Conservation (phyloP, 1,140 invertebrate genomes). For the Drosophila paulistorum region DNA sequence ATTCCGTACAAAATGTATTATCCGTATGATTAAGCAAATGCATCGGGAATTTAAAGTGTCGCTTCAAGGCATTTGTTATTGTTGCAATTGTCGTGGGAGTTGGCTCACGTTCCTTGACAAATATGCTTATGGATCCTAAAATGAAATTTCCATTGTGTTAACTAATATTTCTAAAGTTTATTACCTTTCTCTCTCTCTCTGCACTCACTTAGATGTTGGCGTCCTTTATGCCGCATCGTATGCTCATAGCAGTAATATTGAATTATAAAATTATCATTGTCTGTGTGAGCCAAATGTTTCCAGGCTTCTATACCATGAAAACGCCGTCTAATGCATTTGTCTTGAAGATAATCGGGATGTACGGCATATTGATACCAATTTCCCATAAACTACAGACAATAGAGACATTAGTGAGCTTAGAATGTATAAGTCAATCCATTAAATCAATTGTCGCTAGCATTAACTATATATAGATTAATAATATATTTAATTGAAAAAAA, state of each 20-base stretch:
- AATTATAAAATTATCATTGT: slow-evolving; percentile 18
- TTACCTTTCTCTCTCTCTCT: not conserved
- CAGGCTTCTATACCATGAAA: slow-evolving; percentile 1
- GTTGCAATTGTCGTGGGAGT: not conserved
- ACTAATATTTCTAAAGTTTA: not conserved
- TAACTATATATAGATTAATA: too few relatives aligned
- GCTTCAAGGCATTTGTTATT: slow-evolving; percentile 16
- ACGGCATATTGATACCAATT: slow-evolving; percentile 23
- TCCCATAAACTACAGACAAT: slow-evolving; percentile 15
- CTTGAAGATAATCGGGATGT: slow-evolving; percentile 16
- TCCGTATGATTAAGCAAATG: slow-evolving; percentile 23
- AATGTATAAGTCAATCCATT: not conserved
- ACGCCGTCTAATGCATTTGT: slow-evolving; percentile 10
- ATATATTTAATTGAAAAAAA: too few relatives aligned
- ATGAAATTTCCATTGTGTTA: not conserved
- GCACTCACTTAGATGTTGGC: slow-evolving; percentile 15
- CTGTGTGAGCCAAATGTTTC: slow-evolving; percentile 12
- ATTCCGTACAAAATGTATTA: slow-evolving; percentile 21
- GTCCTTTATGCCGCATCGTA: not conserved
- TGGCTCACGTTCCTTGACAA: not conserved
- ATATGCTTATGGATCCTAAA: slow-evolving; percentile 25
- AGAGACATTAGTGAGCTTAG: not conserved
- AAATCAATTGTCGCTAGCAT: too few relatives aligned
- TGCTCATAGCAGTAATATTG: slow-evolving; percentile 26
- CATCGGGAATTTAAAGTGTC: slow-evolving; percentile 27